Evolutionary conservation across 2,113 vertebrate species (phyloP).

Genomic region (Pholis gunnellus): DNA sequence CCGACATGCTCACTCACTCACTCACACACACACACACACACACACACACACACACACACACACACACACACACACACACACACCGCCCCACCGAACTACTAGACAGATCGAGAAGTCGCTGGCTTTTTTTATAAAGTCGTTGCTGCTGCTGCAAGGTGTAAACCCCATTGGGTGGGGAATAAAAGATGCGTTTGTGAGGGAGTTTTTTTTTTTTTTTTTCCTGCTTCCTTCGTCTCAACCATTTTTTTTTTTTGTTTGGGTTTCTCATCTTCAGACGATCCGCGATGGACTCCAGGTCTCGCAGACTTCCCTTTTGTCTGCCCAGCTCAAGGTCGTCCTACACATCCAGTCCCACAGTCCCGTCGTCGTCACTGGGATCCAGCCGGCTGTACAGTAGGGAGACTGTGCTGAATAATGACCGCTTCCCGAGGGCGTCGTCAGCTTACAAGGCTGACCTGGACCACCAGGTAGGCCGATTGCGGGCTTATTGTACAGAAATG

Average conservation of each 20-base stretch:
- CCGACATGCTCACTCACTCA: not conserved
- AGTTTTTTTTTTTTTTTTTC: not conserved
- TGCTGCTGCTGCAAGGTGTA: not conserved
- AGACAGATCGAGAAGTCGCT: not conserved
- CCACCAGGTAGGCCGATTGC: conserved; percentile 87
- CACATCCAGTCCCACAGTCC: conserved; percentile 59
- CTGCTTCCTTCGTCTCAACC: not conserved
- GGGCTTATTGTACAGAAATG: not conserved
- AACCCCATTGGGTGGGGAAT: not conserved
- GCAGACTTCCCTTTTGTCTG: conserved; percentile 90
- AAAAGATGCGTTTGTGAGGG: not conserved
- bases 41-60: too few relatives aligned
- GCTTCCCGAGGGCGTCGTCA: conserved; percentile 85
- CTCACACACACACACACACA: too few relatives aligned
- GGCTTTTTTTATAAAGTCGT: not conserved
- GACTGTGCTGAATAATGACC: conserved; percentile 82
- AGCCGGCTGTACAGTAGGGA: conserved; percentile 81
- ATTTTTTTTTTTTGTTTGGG: too few relatives aligned
- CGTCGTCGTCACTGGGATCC: conserved; percentile 76
- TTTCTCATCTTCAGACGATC: conserved; percentile 36
- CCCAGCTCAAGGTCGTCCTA: conserved; percentile 81
- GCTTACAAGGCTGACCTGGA: conserved; percentile 88
- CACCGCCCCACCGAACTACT: not conserved
- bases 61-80: too few relatives aligned
- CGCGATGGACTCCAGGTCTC: conserved; percentile 94